Conservation (phyloP, 2,113 vertebrate genomes). For the Saccopteryx leptura region DNA sequence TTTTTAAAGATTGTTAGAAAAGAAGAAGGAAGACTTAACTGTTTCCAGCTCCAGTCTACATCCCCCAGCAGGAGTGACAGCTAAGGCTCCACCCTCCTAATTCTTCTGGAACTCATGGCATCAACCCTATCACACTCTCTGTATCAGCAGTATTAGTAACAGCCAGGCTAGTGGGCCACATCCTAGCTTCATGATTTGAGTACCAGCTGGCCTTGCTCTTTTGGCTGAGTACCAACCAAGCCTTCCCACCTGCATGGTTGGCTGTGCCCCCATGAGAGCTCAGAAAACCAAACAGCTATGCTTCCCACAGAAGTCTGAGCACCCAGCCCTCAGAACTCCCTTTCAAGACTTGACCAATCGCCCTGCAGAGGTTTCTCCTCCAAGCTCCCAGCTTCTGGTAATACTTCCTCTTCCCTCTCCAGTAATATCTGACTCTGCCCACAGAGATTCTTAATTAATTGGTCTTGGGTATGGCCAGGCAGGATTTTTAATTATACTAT, state of each 20-base stretch:
- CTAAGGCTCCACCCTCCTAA: not conserved
- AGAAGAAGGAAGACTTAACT: not conserved
- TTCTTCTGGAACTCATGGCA: too few species aligned
- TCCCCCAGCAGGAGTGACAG: not conserved
- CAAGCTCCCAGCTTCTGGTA: not conserved
- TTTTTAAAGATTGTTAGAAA: not conserved
- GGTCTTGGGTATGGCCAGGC: not conserved
- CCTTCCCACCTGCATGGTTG: not conserved
- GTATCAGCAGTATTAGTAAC: not conserved
- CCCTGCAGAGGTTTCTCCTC: not conserved
- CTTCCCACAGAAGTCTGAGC: not conserved
- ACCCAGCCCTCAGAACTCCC: not conserved
- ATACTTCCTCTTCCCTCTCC: not conserved
- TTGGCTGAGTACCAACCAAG: not conserved
- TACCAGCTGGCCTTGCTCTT: not conserved
- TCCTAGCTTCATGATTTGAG: not conserved
- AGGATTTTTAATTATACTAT: not conserved
- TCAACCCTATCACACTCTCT: not conserved
- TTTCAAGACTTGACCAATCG: not conserved
- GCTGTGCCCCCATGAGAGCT: not conserved
- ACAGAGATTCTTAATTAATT: constrained; percentile 8
- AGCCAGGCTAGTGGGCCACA: not conserved
- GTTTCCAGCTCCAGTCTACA: not conserved
- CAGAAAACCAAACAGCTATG: not conserved
- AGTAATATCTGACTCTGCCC: not conserved